Base-by-base conservation (phyloP, 2,797 vertebrate genomes). In the Glossophaga mutica region DNA sequence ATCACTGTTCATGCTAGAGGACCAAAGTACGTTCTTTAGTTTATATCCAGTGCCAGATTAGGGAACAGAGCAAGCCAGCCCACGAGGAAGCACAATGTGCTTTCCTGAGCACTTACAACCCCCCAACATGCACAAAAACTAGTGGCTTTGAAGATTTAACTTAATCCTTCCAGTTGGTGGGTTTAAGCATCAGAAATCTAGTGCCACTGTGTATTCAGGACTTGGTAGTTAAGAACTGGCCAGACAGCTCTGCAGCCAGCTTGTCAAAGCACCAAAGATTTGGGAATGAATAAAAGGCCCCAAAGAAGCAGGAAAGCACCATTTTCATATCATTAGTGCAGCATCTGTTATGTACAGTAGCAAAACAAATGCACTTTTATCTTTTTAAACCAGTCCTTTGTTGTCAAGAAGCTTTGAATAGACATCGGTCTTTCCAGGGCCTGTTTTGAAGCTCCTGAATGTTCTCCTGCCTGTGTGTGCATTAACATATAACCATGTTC, bases 141-240 rank as follows among this genome's bases (percentile, higher is more conserved):
- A 12, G 48, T 77, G 6, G 22, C 37, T 93, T 89, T 95, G 48
- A 57, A 95, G 59, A 46, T 90, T 94, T 93, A 81, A 93, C 93
- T 92, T 94, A 94, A 92, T 96, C 92, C 92, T 95, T 94, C 96
- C 73, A 83, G 65, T 39, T 87, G 92, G 70, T 94, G 62, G 89
- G 81, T 57, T 29, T 82, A 94, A 94, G 42, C 65, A 73, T 37
- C 32, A 87, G 68, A 90, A 98, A 85, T 73, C 76, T 46, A 46
- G 62, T 84, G 73, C 34, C 88, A 67, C 4, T 91, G 71, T 71
- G 96, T 85, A 68, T 55, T 84, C 57, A 32, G 82, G 76, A 42
- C 86, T 52, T 39, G 32, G 65, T 90, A 68, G 92, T 62, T 91
- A 65, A 62, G 76, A 70, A 59, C 22, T 86, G 94, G 92, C 84